Evolutionary conservation across 1,140 invertebrate genomes (phyloP), one percentile per base, ranked within the genome.

Genomic region (Papilio dardanus): DNA sequence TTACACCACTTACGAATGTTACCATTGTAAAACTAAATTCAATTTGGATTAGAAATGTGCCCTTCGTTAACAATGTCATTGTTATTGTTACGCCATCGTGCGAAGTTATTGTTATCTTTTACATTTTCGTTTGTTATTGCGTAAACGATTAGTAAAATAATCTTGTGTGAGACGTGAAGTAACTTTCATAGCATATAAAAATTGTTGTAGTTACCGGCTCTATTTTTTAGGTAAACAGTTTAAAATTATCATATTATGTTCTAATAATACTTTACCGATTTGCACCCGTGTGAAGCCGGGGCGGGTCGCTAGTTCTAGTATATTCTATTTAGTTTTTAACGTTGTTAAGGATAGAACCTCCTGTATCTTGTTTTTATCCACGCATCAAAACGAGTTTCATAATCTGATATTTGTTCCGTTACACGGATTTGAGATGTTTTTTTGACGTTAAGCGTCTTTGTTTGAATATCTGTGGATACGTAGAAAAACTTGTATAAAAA

Each of bases 341-440:
- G 30, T 62, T 62, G 21, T 62, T 16, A 62, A 62, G 54, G 54
- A 62, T 62, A 62, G 1, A 62, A 58, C 24, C 54, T 62, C 54
- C 54, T 62, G 21, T 62, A 28, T 62, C 50, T 62, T 0, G 21
- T 62, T 62, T 62, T 62, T 62, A 73, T 40, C 31, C 46, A 7
- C 42, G 58, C 46, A n/a, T 73, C 46, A 35, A 54, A 73, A 73
- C 71, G 46, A 35, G 71, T 54, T 73, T 58, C 50, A 33, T 73
- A 73, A 73, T 73, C 71, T 73, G 30, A 30, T 69, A 40, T 73
- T 73, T 73, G 50, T 58, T 73, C 71, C 71, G 71, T 73, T 73
- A 73, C 14, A 35, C 42, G 50, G 46, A 73, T 73, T 73, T 73
- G 28, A 30, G 71, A 58, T 73, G 24, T 73, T 54, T 73, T 73